Evolutionary conservation across 1,140 invertebrate species (phyloP).

Genomic region (Heliconius melpomene): DNA sequence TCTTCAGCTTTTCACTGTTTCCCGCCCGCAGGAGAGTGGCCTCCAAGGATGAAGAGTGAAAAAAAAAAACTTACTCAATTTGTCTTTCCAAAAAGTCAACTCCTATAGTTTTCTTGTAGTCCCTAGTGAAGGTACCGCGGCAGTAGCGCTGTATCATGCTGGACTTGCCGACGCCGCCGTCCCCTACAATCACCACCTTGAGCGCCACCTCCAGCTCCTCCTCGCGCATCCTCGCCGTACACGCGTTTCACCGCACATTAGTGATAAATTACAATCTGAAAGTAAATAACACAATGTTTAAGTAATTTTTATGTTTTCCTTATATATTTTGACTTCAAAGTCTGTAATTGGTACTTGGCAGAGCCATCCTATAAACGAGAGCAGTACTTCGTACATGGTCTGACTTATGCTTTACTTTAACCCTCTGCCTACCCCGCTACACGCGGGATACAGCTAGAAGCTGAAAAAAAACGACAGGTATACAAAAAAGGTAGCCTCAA

Average conservation of each 20-base stretch:
- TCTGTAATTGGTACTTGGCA: too few species aligned
- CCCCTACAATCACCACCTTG: constrained; percentile 98
- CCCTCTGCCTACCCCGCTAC: background rate
- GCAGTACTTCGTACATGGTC: too few species aligned
- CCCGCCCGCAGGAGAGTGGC: too few species aligned
- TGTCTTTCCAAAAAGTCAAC: constrained; percentile 98
- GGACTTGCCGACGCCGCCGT: constrained; percentile 98
- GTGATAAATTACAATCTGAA: constrained; percentile 40
- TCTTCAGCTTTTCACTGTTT: too few species aligned
- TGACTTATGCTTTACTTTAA: too few species aligned
- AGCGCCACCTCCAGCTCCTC: constrained; percentile 96
- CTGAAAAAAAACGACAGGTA: background rate
- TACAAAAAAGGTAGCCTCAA: background rate
- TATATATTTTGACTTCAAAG: too few species aligned
- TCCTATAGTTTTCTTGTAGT: constrained; percentile 99
- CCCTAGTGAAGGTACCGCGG: constrained; percentile 97
- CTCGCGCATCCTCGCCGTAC: constrained; percentile 87
- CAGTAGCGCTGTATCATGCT: constrained; percentile 99
- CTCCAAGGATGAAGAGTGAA: too few species aligned
- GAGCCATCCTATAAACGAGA: too few species aligned
- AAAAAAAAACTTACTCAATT: constrained; percentile 87
- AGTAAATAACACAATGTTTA: background rate
- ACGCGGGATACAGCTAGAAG: too few species aligned
- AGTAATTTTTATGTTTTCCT: background rate
- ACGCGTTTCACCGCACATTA: constrained; percentile 58